Evolutionary conservation across 1,140 invertebrate genomes (phyloP).

Genomic region (Plodia interpunctella): DNA sequence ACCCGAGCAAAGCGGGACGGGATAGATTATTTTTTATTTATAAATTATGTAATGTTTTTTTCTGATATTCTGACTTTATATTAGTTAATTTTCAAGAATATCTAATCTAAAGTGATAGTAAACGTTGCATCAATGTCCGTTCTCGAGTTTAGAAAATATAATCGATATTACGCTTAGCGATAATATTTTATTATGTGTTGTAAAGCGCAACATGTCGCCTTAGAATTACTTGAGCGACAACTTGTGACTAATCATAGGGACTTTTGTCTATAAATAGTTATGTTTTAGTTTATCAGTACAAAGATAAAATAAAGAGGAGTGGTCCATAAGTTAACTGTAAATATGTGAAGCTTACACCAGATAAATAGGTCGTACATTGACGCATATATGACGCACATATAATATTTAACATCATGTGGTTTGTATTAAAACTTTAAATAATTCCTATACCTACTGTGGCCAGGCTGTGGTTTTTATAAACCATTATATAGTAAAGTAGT

Average conservation of each 20-base stretch:
- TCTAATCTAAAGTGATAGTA: no score
- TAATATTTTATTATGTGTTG: neutral
- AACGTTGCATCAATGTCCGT: no score
- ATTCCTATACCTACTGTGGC: no score
- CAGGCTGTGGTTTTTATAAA: no score
- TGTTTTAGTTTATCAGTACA: slow-evolving; percentile 4
- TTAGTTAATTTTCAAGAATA: no score
- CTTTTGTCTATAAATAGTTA: neutral
- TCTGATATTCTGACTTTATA: no score
- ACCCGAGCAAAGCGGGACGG: no score
- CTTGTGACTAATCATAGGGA: neutral
- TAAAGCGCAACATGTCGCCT: neutral
- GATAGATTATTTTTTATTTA: no score
- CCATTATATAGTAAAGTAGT: no score
- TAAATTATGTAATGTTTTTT: no score
- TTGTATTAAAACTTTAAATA: neutral
- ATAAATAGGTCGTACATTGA: neutral
- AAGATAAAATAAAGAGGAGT: neutral
- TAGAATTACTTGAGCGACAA: neutral
- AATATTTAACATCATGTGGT: neutral
- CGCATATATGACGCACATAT: neutral
- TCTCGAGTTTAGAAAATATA: no score
- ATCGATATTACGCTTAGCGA: no score
- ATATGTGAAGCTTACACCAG: neutral
- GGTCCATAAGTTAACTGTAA: slow-evolving; percentile 4